Conservation (phyloP, 2,113 vertebrate species). For the Turdus rufiventris region DNA sequence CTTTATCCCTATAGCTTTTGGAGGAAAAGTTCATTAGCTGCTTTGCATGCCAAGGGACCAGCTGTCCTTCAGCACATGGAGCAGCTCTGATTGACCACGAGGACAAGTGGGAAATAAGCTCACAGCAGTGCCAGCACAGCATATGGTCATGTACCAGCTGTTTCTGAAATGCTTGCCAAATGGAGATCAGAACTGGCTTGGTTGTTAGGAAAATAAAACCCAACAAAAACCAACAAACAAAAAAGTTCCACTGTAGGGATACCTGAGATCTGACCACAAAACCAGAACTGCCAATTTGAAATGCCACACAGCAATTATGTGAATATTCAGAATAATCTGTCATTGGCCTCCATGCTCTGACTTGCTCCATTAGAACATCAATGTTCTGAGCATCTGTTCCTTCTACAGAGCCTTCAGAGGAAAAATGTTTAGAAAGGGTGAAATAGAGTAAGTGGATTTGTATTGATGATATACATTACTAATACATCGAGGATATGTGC, state of each 20-base stretch:
- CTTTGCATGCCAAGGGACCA: slow-evolving; percentile 53
- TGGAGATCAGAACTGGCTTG: neutral
- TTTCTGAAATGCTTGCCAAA: slow-evolving; percentile 58
- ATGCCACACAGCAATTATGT: neutral
- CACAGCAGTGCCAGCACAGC: slow-evolving; percentile 9
- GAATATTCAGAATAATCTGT: neutral
- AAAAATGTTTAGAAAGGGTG: neutral
- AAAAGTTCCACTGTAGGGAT: neutral
- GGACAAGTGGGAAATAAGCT: slow-evolving; percentile 56
- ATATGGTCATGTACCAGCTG: slow-evolving; percentile 60
- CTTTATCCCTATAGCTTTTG: neutral
- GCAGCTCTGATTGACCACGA: slow-evolving; percentile 55
- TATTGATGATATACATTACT: neutral
- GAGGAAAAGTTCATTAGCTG: slow-evolving; percentile 54
- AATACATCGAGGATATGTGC: neutral
- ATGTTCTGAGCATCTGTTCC: neutral
- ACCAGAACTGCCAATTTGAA: neutral
- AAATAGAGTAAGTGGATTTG: neutral
- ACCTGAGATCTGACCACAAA: slow-evolving; percentile 12
- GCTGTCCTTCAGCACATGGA: slow-evolving; percentile 56
- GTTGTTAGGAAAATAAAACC: slow-evolving; percentile 17
- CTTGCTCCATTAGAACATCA: neutral
- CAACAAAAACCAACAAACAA: neutral
- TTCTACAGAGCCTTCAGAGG: neutral
- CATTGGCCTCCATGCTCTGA: neutral